Evolutionary conservation across 2,113 vertebrate species (phyloP).

Genomic region (Coracopsis vasa): DNA sequence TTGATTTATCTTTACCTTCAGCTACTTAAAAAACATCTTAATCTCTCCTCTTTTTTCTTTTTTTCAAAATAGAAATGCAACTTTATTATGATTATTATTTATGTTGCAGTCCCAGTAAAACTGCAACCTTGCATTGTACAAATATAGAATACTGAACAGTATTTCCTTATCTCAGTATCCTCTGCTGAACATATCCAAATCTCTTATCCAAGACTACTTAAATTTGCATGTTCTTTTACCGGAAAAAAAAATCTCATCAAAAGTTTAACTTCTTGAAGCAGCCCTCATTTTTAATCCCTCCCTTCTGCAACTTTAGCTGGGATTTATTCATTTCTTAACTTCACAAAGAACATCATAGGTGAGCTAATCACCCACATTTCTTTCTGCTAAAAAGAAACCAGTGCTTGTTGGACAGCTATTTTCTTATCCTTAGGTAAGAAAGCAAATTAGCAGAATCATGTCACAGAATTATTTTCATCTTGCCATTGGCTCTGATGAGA

Average conservation of each 20-base stretch:
- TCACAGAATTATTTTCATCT: neutral
- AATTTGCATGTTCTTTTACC: neutral
- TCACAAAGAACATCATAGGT: neutral
- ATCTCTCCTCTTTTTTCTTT: neutral
- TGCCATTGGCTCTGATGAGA: neutral
- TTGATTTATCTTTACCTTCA: neutral
- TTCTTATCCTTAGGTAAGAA: neutral
- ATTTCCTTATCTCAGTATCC: neutral
- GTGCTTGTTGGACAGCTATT: neutral
- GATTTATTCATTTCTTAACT: neutral
- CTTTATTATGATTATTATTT: neutral
- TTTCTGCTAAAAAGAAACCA: neutral
- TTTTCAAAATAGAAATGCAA: neutral
- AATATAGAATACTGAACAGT: neutral
- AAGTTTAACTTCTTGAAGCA: neutral
- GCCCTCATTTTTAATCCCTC: neutral
- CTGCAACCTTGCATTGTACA: neutral
- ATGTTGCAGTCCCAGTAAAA: neutral
- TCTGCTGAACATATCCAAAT: neutral
- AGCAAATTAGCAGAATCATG: neutral
- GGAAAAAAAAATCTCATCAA: neutral
- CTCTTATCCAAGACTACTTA: neutral
- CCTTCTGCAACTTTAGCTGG: neutral
- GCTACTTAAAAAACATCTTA: neutral
- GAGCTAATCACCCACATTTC: neutral